Conservation (phyloP, 2,797 vertebrate genomes). For the Tokudaia tokunoshimensis region DNA sequence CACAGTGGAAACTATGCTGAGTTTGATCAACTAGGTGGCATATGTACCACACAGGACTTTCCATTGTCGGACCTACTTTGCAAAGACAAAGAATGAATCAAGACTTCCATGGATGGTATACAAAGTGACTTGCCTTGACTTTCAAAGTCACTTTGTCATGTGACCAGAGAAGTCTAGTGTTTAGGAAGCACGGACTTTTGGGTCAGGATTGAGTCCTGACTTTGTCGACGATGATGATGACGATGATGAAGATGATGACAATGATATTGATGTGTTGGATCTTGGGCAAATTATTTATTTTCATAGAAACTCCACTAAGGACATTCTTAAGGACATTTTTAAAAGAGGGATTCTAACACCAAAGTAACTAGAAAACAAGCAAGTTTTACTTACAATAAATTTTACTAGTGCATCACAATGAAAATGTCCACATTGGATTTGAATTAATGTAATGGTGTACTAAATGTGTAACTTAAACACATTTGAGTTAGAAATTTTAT, state of each 20-base stretch:
- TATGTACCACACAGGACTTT: background rate
- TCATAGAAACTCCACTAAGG: background rate
- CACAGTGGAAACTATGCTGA: conserved; percentile 6
- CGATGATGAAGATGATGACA: too few species aligned
- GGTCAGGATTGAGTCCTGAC: background rate
- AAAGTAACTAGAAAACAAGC: background rate
- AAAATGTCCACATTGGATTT: background rate
- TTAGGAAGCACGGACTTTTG: background rate
- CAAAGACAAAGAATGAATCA: conserved; percentile 61
- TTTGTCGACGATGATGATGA: background rate
- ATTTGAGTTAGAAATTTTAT: background rate
- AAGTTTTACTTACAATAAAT: background rate
- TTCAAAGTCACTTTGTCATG: background rate
- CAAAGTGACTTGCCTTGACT: background rate
- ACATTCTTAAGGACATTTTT: background rate
- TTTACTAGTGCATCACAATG: background rate
- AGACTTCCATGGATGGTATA: background rate
- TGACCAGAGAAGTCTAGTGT: background rate
- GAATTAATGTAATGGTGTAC: conserved; percentile 15
- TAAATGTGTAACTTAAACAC: background rate
- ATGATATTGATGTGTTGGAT: background rate
- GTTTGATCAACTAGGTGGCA: background rate
- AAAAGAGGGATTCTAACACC: background rate
- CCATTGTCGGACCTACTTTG: background rate
- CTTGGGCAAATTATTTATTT: background rate